Conservation (phyloP, 1,140 invertebrate genomes). For the Maconellicoccus hirsutus region DNA sequence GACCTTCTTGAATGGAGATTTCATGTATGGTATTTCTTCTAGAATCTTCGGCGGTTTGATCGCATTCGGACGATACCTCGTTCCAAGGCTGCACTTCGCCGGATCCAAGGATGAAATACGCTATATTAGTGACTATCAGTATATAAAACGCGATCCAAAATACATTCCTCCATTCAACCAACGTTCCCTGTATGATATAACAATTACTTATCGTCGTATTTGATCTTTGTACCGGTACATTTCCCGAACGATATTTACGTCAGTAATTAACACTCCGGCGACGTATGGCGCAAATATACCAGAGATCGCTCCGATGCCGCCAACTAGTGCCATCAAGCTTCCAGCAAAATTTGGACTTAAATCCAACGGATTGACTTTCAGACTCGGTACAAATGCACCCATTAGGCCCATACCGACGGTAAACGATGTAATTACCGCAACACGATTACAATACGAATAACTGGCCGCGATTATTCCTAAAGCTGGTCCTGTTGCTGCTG, state of each 20-base stretch:
- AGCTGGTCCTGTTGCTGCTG: conserved; percentile 56
- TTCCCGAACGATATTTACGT: conserved; percentile 41
- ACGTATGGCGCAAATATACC: conserved; percentile 67
- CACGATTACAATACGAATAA: conserved; percentile 59
- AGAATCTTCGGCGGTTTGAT: neutral
- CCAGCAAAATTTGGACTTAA: conserved; percentile 71
- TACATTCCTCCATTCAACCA: conserved; percentile 42
- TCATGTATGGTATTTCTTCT: neutral
- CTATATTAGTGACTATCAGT: conserved; percentile 36
- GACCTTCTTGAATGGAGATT: neutral
- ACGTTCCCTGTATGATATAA: conserved; percentile 30
- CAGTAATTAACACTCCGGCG: conserved; percentile 58
- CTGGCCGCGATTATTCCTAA: conserved; percentile 67
- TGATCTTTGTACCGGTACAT: neutral
- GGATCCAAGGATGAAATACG: conserved; percentile 37
- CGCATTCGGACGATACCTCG: conserved; percentile 25
- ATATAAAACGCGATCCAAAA: conserved; percentile 42
- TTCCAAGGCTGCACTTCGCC: conserved; percentile 35
- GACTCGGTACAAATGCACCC: conserved; percentile 60
- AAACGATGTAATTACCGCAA: conserved; percentile 50
- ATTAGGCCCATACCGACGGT: conserved; percentile 58
- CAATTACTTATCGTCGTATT: neutral
- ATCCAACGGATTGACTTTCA: conserved; percentile 70
- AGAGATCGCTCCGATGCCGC: conserved; percentile 66
- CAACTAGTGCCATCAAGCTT: conserved; percentile 68